These are phyloP conservation scores for Ptilodon capucinus DNA, from an alignment of 2,888 invertebrate genomes.

Conservation along the genomic window DNA sequence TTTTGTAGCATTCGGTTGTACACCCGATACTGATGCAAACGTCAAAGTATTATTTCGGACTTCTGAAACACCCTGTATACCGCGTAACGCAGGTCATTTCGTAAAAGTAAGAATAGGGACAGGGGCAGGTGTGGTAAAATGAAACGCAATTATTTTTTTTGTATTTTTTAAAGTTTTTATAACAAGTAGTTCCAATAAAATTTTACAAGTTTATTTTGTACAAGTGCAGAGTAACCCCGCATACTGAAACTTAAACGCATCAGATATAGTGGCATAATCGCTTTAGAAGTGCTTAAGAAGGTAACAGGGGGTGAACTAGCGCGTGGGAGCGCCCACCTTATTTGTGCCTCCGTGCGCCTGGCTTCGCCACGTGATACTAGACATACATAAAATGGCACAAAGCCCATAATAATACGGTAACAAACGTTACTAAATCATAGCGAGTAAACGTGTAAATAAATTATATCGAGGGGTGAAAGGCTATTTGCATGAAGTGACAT, in stretches of 20 bases:
- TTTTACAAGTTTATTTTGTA: constrained; percentile 79
- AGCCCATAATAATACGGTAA: too few relatives aligned
- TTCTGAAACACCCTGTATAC: too few relatives aligned
- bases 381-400: constrained; percentile 22
- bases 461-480: too few relatives aligned
- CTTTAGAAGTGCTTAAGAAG: constrained; percentile 40
- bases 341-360: constrained; percentile 68
- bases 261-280: constrained; percentile 55
- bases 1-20: too few relatives aligned
- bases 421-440: not conserved
- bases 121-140: constrained; percentile 14
- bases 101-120: too few relatives aligned
- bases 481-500: too few relatives aligned
- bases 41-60: too few relatives aligned
- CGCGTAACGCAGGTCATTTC: too few relatives aligned
- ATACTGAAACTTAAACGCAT: constrained; percentile 63
- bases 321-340: constrained; percentile 30
- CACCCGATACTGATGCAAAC: too few relatives aligned
- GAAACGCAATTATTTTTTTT: constrained; percentile 38
- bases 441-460: too few relatives aligned
- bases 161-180: constrained; percentile 71
- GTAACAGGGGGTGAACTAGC: constrained; percentile 39
- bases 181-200: constrained; percentile 81
- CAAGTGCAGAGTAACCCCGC: constrained; percentile 71
- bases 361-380: constrained; percentile 48